Conservation (phyloP, 2,888 invertebrate species). For the Euplagia quadripunctaria region DNA sequence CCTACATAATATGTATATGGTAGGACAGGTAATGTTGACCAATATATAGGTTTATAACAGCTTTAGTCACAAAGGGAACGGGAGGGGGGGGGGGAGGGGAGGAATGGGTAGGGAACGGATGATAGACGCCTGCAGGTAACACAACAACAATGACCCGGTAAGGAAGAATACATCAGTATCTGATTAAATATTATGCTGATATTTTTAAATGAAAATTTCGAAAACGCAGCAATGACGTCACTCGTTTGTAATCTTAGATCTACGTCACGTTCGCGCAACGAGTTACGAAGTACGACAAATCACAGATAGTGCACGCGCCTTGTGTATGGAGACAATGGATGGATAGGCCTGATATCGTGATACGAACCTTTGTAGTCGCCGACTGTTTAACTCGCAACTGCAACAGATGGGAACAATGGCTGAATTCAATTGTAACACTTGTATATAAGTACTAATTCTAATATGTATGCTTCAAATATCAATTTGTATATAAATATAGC, state of each 20-base stretch:
- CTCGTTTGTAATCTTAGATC: constrained; percentile 64
- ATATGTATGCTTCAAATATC: not conserved
- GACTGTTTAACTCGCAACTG: constrained; percentile 49
- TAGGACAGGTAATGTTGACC: not conserved
- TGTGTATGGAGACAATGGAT: constrained; percentile 71
- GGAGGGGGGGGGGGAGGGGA: not conserved
- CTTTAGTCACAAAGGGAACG: not conserved
- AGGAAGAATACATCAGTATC: constrained; percentile 5
- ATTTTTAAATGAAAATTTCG: constrained; percentile 25
- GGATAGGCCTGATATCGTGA: constrained; percentile 59
- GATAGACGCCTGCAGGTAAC: not conserved
- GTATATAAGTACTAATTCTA: constrained; percentile 13
- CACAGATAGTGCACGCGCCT: constrained; percentile 78
- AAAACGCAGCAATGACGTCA: constrained; percentile 58
- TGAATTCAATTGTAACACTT: constrained; percentile 35
- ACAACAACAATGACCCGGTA: not conserved
- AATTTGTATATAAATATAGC: not conserved
- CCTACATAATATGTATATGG: not conserved
- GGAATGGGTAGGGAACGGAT: not conserved
- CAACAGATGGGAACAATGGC: constrained; percentile 53
- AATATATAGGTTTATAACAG: not conserved
- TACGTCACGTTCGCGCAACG: constrained; percentile 66
- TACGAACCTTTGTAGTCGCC: constrained; percentile 68
- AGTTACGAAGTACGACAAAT: constrained; percentile 60
- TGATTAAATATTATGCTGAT: constrained; percentile 8